Conservation (phyloP, 2,797 vertebrate species). For the Manis pentadactyla region DNA sequence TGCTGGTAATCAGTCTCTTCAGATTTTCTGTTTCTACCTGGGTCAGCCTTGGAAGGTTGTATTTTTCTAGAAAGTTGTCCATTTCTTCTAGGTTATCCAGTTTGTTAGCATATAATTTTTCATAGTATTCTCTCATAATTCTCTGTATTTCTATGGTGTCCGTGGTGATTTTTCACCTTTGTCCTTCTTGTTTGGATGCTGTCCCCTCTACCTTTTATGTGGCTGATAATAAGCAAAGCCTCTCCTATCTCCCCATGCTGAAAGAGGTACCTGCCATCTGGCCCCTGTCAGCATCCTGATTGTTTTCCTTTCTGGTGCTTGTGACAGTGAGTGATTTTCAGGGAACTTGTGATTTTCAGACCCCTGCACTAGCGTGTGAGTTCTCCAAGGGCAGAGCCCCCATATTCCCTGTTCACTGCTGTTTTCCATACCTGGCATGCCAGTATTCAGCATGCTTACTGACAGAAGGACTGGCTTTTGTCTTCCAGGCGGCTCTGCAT, state of each 20-base stretch:
- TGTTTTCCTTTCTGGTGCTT: not conserved
- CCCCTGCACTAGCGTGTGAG: not conserved
- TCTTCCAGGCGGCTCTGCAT: slow-evolving; percentile 94
- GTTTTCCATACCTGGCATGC: not conserved
- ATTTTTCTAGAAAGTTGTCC: too few relatives aligned
- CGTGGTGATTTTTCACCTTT: too few relatives aligned
- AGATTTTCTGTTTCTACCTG: too few relatives aligned
- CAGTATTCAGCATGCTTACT: not conserved
- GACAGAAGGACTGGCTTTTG: slow-evolving; percentile 8
- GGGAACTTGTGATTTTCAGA: not conserved
- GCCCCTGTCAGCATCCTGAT: not conserved
- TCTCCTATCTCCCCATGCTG: not conserved
- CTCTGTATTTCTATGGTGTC: too few relatives aligned
- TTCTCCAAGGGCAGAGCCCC: not conserved
- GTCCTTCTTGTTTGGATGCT: not conserved
- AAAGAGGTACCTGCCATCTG: not conserved
- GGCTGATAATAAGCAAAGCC: not conserved
- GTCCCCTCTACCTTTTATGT: not conserved
- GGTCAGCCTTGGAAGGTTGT: too few relatives aligned
- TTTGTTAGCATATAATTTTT: too few relatives aligned
- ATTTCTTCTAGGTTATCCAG: too few relatives aligned
- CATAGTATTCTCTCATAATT: too few relatives aligned
- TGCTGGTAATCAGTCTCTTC: too few relatives aligned
- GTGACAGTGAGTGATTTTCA: not conserved
- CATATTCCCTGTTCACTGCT: not conserved